These are phyloP conservation scores for Eupithecia vulgata DNA, from an alignment of 2,888 invertebrate genomes.

Conservation along the genomic window DNA sequence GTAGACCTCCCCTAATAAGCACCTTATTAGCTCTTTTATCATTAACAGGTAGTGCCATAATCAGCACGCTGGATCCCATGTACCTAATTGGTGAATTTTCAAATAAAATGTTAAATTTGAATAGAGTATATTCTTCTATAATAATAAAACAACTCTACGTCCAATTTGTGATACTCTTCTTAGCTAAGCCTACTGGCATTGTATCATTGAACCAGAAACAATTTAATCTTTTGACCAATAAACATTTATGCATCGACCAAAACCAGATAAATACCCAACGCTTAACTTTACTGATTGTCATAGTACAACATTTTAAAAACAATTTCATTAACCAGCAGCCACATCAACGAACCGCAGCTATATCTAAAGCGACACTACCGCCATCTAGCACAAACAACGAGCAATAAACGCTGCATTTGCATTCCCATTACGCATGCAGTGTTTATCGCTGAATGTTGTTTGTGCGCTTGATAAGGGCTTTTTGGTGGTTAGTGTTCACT, in stretches of 20 bases:
- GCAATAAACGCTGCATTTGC: slow-evolving; percentile 47
- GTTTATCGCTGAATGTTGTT: slow-evolving; percentile 42
- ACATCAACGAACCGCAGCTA: slow-evolving; percentile 32
- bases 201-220: too few relatives aligned
- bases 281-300: neutral
- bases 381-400: slow-evolving; percentile 28
- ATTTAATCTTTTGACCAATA: too few relatives aligned
- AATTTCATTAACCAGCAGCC: slow-evolving; percentile 28
- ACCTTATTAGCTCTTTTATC: neutral
- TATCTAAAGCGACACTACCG: slow-evolving; percentile 37
- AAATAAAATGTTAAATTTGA: too few relatives aligned
- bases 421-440: slow-evolving; percentile 47
- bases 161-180: too few relatives aligned
- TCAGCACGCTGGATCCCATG: neutral
- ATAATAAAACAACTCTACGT: too few relatives aligned
- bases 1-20: neutral
- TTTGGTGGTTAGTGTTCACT: slow-evolving; percentile 12
- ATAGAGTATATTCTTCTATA: too few relatives aligned
- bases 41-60: neutral
- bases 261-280: too few relatives aligned
- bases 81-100: too few relatives aligned
- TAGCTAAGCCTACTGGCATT: too few relatives aligned
- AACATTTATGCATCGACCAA: too few relatives aligned
- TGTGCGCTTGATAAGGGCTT: slow-evolving; percentile 41
- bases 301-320: slow-evolving; percentile 24